A percentile compares a stretch with the other conserved stretches of the same genome.
phyloP scores from a whole-genome alignment of 2,113 vertebrate genomes.

The Tragelaphus imberbis region DNA sequence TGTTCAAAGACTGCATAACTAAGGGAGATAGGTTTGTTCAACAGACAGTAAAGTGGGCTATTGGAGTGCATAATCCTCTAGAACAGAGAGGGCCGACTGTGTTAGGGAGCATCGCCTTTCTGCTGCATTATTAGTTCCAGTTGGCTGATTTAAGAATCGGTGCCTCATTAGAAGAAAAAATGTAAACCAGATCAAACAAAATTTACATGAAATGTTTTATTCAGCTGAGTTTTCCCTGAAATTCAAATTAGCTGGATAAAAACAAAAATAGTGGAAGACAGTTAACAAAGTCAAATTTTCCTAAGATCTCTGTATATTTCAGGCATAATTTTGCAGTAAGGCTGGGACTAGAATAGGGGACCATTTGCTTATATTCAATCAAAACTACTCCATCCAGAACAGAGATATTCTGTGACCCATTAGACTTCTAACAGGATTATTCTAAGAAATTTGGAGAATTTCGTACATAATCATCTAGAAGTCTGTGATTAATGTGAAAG shows the following conservation, averaged over 20 bases:
- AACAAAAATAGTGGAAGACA: constrained; percentile 15
- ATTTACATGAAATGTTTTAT: constrained; percentile 66
- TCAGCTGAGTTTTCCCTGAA: constrained; percentile 44
- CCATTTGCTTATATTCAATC: neutral
- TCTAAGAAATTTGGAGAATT: neutral
- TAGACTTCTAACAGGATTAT: neutral
- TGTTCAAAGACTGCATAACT: neutral
- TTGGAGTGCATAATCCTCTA: neutral
- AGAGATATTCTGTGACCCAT: neutral
- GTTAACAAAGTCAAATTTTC: constrained; percentile 22
- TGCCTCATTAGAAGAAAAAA: constrained; percentile 54
- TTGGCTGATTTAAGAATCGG: constrained; percentile 39
- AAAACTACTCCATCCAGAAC: neutral
- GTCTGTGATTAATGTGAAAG: neutral
- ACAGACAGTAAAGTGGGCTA: neutral
- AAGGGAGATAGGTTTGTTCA: neutral
- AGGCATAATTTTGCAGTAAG: neutral
- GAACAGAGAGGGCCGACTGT: neutral
- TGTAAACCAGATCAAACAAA: constrained; percentile 50
- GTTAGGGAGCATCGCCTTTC: neutral
- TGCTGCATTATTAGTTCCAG: constrained; percentile 7
- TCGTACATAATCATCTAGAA: neutral
- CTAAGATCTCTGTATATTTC: neutral
- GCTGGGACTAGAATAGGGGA: neutral
- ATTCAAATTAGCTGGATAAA: constrained; percentile 38